phyloP scores from a whole-genome alignment of 2,113 vertebrate species.

The Odontesthes bonariensis region DNA sequence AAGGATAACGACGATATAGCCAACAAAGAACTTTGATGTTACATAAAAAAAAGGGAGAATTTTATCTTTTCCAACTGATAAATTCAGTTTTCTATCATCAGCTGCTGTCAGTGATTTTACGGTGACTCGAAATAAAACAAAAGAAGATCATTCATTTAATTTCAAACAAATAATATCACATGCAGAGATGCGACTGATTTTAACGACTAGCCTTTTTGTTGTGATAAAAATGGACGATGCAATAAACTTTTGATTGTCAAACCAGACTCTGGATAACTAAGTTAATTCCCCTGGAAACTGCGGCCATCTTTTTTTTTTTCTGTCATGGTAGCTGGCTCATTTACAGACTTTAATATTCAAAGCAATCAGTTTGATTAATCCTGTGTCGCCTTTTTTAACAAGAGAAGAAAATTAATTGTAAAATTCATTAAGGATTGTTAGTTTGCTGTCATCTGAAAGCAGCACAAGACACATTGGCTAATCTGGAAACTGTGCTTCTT shows the following conservation, averaged over 20 bases:
- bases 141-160: too few relatives aligned
- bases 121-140: too few relatives aligned
- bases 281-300: not conserved
- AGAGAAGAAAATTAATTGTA: conserved; percentile 47
- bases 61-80: too few relatives aligned
- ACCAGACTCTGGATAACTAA: conserved; percentile 11
- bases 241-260: conserved; percentile 10
- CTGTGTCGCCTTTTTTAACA: conserved; percentile 33
- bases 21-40: too few relatives aligned
- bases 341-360: conserved; percentile 29
- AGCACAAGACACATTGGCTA: conserved; percentile 45
- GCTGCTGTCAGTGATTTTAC: too few relatives aligned
- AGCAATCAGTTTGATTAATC: conserved; percentile 36
- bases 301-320: conserved; percentile 5
- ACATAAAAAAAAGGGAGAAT: too few relatives aligned
- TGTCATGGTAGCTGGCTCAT: conserved; percentile 25
- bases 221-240: conserved; percentile 5
- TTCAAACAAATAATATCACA: not conserved
- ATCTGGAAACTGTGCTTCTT: conserved; percentile 28
- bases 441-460: conserved; percentile 49
- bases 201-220: not conserved
- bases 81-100: too few relatives aligned
- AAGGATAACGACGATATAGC: not conserved
- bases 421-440: conserved; percentile 53
- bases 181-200: conserved; percentile 21